Base-by-base conservation (phyloP, 1,140 invertebrate genomes). In the Heliconius melpomene region DNA sequence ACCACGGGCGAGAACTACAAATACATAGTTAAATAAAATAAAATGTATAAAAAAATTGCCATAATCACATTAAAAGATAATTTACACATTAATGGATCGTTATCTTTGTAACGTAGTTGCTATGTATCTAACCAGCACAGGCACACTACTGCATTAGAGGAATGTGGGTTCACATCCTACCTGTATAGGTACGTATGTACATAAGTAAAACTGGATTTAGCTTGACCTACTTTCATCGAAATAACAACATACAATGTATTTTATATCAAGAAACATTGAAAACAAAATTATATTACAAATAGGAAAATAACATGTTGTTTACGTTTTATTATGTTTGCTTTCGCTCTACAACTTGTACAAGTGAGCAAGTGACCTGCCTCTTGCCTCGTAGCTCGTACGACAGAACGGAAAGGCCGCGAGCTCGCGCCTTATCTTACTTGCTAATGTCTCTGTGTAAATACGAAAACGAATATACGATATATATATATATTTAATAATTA, bases 371-470 rank as follows among this genome's bases (percentile, higher is more conserved):
- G 77, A 80, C 76, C 66, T 72, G 52, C 26, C 29, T 18, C 74
- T 52, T 72, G 52, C 26, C 29, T 9, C 74, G 32, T 74, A 79
- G 20, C 29, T 9, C 74, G 32, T 74, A 79, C 70, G 26, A 73
- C 20, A 50, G 66, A 75, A 76, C 72, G 54, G 73, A 76, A 80
- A 88, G 88, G 84, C 83, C 85, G 79, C 60, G 60, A 29, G 60
- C 60, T 23, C 74, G 79, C 80, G 81, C 84, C 82, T 93, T 91
- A 91, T 91, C 90, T 83, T 36, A 87, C 85, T 90, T 91, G 91
- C 87, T 87, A 91, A 92, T 90, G 87, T 83, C 83, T 81, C 78
- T 60, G 57, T 60, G 50, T 80, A 70, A 72, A 74, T 77, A 85
- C 57, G 29, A 29, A 29, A 29, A 29, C 26, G 57, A 74, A 77